Conservation (phyloP, 2,797 vertebrate genomes). For the Sorex maritimensis region DNA sequence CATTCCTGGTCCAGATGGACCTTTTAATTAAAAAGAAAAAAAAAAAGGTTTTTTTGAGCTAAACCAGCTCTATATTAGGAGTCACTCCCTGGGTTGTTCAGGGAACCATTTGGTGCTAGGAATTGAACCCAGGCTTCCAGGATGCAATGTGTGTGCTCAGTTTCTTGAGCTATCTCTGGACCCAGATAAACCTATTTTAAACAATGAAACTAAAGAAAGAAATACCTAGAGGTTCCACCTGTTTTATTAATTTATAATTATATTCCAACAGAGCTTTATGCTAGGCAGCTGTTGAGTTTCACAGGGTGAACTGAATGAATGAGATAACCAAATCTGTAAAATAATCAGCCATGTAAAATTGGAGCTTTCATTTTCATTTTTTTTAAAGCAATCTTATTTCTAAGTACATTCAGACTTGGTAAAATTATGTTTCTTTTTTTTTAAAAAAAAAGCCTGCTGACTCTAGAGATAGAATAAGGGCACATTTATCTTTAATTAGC, state of each 20-base stretch:
- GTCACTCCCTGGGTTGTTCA: no score
- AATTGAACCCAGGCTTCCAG: no score
- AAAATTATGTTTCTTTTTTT: not conserved
- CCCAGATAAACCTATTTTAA: slow-evolving; percentile 7
- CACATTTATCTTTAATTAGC: not conserved
- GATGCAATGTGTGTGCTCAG: no score
- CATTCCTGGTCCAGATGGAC: no score
- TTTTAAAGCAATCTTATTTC: slow-evolving; percentile 31
- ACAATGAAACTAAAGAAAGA: slow-evolving; percentile 2
- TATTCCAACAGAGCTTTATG: slow-evolving; percentile 35
- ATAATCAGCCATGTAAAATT: slow-evolving; percentile 35
- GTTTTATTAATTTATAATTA: slow-evolving; percentile 74
- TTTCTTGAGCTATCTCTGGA: no score
- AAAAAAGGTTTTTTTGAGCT: no score
- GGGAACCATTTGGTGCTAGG: no score
- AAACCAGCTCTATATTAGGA: no score
- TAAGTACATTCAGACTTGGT: slow-evolving; percentile 41
- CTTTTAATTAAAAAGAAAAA: no score
- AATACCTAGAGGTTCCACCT: slow-evolving; percentile 40
- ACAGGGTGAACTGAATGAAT: not conserved
- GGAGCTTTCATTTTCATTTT: slow-evolving; percentile 14
- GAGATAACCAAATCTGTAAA: slow-evolving; percentile 4
- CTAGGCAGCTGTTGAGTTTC: slow-evolving; percentile 30
- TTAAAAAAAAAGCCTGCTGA: not conserved
- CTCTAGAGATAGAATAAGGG: not conserved